Base-by-base conservation (phyloP, 2,888 invertebrate genomes). In the Coenonympha glycerion region DNA sequence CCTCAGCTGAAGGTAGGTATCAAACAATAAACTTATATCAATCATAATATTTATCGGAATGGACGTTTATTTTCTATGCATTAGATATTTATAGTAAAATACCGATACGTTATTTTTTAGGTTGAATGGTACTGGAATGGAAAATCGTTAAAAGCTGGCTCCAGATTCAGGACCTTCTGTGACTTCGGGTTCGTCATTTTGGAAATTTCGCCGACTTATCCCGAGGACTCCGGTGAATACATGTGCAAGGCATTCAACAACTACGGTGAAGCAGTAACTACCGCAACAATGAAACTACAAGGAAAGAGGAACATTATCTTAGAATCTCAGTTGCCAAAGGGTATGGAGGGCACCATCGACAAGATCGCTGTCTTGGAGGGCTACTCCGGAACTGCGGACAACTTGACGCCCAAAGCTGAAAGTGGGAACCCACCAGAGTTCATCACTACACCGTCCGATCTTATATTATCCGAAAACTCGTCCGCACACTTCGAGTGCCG, bases 161-260 rank as follows among this genome's bases (percentile, higher is more conserved):
- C 97, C 6, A 90, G 97, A 62, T 97, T 97, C 89, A 94, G 98
- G 60, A 97, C 98, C 22, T 96, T 97, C 91, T 95, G 97, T 71
- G 98, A 99, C 85, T 98, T 99, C 79, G 98, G 99, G 51, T 98
- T 97, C 73, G 98, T 97, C 21, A 97, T 98, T 61, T 89, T 99
- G 59, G 98, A 99, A 89, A 98, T 99, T 65, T 95, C 97, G 6
- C 98, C 98, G 0, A 97, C 98, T 8, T 97, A 97, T 74, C 96
- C 97, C 1, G 97, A 97, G 88, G 98, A 99, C 76, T 95, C 96
- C 19, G 98, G 97, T 13, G 95, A 95, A 84, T 95, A 95, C 70
- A 92, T 94, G 41, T 96, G 96, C 82, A 90, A 96, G 68, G 96
- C 96, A 13, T 91, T 90, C 52, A 96, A 96, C 66, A 93, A 95